Percentiles rank a stretch among this genome's conserved stretches.
Conservation (phyloP, 2,888 invertebrate species). For the Nomada fabriciana region DNA sequence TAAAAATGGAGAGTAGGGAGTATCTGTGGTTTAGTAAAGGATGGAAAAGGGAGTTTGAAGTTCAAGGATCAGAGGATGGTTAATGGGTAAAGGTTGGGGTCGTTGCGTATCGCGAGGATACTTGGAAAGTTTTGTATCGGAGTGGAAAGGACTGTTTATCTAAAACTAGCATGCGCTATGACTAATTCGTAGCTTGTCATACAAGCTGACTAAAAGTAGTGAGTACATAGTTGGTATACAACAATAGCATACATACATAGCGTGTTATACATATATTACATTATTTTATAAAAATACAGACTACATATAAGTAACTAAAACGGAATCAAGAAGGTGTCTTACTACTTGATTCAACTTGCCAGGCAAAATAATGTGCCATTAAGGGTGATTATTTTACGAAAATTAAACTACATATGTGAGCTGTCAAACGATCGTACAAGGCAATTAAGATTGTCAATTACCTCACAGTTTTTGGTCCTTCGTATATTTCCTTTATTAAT, state of each 20-base stretch:
- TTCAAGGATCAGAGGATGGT: no score
- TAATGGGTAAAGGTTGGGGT: no score
- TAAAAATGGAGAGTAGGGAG: no score
- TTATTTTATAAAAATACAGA: background rate
- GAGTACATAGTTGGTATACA: no score
- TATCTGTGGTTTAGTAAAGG: no score
- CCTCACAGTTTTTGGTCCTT: slow-evolving; percentile 19
- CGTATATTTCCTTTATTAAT: background rate
- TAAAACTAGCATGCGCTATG: no score
- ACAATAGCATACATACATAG: background rate
- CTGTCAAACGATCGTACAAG: slow-evolving; percentile 24
- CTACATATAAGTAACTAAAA: background rate
- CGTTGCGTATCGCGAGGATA: no score
- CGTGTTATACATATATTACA: background rate
- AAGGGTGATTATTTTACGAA: background rate
- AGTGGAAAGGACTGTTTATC: no score
- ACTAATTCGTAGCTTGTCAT: no score
- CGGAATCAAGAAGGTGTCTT: background rate
- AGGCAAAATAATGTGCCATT: background rate
- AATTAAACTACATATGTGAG: background rate
- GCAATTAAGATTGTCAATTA: slow-evolving; percentile 24
- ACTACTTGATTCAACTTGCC: background rate
- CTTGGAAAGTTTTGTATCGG: no score
- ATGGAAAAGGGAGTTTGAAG: no score
- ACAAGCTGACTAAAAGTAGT: no score